Base-by-base conservation (phyloP, 2,797 vertebrate genomes). In the Sylvilagus floridanus region DNA sequence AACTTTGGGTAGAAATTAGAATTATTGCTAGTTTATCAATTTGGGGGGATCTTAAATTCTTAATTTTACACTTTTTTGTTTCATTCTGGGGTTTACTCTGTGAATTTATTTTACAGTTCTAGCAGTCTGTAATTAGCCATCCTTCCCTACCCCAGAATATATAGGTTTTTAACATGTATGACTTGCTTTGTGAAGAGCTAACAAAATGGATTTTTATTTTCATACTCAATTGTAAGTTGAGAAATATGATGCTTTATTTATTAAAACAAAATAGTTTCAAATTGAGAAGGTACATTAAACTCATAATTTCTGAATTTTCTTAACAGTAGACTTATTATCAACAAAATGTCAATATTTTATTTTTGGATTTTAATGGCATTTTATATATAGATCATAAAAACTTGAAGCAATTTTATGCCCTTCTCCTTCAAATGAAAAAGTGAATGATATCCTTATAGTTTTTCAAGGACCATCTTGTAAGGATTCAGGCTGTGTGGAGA, bases 221-320 rank as follows among this genome's bases (percentile, higher is more conserved):
- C 52, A 52, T 88, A 57, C 65, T 77, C 60, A 57, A 1, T 88
- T 83, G 10, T 35, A 68, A 76, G 75, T 50, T 93, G 76, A 90
- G 68, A 78, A 86, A 84, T 42, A 60, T 42, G 35, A 63, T 78
- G 30, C 68, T 84, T 84, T 73, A 73, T 84, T 91, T 88, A 69
- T 62, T 60, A 78, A 17, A 69, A 66, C 4, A 71, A 62, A 76
- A 66, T 32, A 91, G 32, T 69, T 86, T 96, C 71, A 81, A 66
- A 69, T 95, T 92, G 73, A 91, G 57, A 77, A 69, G 68, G 28
- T 21, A 92, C 78, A 82, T 93, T 69, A 65, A 95, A 83, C 19
- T 60, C 7, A 26, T 50, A 17, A 81, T n/a, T 72, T 86, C 83
- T 77, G 57, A 82, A 8, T 47, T 85, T 93, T 88, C 28, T 11